Conservation (phyloP, 2,888 invertebrate genomes). For the Clunio marinus region DNA sequence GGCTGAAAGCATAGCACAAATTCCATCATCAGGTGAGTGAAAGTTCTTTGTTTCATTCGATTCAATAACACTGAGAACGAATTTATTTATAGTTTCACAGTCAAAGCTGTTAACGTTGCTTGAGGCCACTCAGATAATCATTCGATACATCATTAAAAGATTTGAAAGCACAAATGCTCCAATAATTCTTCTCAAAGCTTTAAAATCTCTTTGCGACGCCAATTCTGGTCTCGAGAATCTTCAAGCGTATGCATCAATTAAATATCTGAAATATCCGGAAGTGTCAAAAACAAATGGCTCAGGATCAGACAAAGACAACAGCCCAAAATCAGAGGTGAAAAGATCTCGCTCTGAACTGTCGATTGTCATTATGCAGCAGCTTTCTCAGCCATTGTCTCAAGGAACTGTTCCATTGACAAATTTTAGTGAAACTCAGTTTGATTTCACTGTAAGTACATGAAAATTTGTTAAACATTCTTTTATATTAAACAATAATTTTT, state of each 20-base stretch:
- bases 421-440: conserved; percentile 51
- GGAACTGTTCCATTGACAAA: conserved; percentile 53
- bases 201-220: conserved; percentile 67
- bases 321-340: conserved; percentile 55
- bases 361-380: conserved; percentile 66
- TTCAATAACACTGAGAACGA: background rate
- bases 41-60: background rate
- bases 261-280: conserved; percentile 65
- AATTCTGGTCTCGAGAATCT: conserved; percentile 70
- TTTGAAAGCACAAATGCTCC: conserved; percentile 50
- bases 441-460: conserved; percentile 49
- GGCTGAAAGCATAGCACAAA: conserved; percentile 74
- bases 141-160: conserved; percentile 59
- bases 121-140: conserved; percentile 64
- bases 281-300: conserved; percentile 46
- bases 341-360: conserved; percentile 66
- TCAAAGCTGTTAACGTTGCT: conserved; percentile 63
- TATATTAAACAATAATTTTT: too few species aligned
- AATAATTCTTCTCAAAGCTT: conserved; percentile 63
- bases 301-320: conserved; percentile 57
- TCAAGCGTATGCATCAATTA: conserved; percentile 71
- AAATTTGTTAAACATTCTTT: too few species aligned
- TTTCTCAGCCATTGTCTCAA: conserved; percentile 64
- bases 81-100: conserved; percentile 58
- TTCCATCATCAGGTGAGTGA: conserved; percentile 50